These are phyloP conservation scores for Pomatostomus ruficeps DNA, from an alignment of 2,113 vertebrate species.

Conservation along the genomic window DNA sequence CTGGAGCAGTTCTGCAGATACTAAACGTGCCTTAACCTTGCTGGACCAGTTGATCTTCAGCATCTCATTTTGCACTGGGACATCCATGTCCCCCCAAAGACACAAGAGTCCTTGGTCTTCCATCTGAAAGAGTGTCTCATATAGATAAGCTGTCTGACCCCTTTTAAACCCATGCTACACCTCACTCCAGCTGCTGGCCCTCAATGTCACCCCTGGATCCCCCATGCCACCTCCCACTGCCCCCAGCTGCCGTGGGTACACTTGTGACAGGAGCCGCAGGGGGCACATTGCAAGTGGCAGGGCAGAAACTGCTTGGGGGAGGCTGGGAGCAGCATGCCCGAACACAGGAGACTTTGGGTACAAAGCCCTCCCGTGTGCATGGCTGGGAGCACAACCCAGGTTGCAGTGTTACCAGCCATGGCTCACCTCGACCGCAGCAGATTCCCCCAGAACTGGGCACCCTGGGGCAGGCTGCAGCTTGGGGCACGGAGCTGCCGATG, in stretches of 20 bases:
- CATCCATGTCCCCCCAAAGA: background rate
- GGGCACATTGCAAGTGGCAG: background rate
- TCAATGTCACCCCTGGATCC: background rate
- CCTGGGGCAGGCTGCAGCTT: background rate
- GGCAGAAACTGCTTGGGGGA: background rate
- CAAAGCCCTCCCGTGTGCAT: rapidly evolving
- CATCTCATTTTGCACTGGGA: background rate
- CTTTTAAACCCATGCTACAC: background rate
- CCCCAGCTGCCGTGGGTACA: rapidly evolving
- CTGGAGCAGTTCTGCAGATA: background rate
- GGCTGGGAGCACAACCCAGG: background rate
- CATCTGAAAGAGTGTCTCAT: background rate
- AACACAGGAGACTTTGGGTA: background rate
- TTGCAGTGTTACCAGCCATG: background rate
- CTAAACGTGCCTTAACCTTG: background rate
- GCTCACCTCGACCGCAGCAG: background rate
- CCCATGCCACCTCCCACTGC: rapidly evolving
- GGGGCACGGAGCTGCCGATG: background rate
- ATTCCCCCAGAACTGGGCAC: background rate
- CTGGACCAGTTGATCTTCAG: background rate
- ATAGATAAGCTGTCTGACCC: background rate
- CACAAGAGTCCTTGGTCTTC: rapidly evolving
- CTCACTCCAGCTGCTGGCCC: background rate
- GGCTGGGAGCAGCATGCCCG: background rate
- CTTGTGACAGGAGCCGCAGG: rapidly evolving